Evolutionary conservation across 2,797 vertebrate genomes (phyloP).

Genomic region (Trichosurus vulpecula): DNA sequence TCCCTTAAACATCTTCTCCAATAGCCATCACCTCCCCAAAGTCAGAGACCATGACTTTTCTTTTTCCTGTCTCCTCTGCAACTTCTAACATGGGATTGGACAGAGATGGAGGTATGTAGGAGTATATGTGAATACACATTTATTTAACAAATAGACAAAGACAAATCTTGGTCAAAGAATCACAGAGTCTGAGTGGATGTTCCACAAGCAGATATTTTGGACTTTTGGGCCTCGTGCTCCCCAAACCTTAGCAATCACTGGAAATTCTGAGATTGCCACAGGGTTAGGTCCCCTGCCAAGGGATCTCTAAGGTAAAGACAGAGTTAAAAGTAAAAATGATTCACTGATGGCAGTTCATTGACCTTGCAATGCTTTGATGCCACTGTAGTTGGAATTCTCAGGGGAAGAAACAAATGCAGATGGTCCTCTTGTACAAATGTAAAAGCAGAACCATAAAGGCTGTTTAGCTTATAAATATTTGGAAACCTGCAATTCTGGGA

Average conservation of each 20-base stretch:
- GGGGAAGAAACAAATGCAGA: constrained; percentile 60
- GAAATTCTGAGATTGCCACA: neutral
- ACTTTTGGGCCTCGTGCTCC: neutral
- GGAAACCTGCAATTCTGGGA: constrained; percentile 50
- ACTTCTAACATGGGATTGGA: neutral
- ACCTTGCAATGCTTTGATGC: constrained; percentile 15
- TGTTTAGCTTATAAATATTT: constrained; percentile 61
- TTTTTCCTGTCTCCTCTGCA: neutral
- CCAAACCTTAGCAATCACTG: constrained; percentile 2
- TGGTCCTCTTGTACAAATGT: constrained; percentile 42
- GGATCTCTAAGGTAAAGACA: neutral
- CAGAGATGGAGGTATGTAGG: neutral
- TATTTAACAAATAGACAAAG: neutral
- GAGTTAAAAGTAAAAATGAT: neutral
- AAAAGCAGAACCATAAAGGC: constrained; percentile 49
- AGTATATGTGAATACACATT: constrained; percentile 7
- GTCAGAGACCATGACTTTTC: neutral
- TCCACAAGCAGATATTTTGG: neutral
- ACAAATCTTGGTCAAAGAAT: neutral
- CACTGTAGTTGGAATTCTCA: constrained; percentile 41
- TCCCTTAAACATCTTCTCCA: neutral
- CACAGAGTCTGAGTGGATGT: neutral
- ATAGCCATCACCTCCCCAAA: neutral
- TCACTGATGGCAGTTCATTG: no score
- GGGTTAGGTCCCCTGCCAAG: neutral